Evolutionary conservation across 2,888 invertebrate species (phyloP).

Genomic region (Chesias legatella): DNA sequence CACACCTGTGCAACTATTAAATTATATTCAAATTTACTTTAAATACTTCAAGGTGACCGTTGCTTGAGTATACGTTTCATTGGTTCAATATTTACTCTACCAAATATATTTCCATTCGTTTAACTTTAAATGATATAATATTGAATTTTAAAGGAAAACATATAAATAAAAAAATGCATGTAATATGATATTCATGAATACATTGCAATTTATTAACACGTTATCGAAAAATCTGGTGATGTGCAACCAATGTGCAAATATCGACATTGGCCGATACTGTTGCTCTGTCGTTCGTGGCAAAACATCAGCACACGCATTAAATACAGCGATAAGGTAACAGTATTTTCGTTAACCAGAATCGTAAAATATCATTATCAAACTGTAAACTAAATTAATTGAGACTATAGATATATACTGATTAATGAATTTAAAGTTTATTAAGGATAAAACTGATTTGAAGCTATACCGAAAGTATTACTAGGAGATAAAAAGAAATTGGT

Average conservation of each 20-base stretch:
- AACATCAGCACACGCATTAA: conserved; percentile 22
- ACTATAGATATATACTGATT: too few species aligned
- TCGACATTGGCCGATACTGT: conserved; percentile 41
- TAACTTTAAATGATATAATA: too few species aligned
- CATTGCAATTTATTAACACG: conserved; percentile 3
- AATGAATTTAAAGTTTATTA: too few species aligned
- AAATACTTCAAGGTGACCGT: background rate
- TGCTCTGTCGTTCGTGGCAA: conserved; percentile 33
- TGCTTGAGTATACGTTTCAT: background rate
- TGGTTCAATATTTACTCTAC: too few species aligned
- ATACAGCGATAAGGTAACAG: conserved; percentile 8
- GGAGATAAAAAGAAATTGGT: too few species aligned
- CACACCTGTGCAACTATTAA: conserved; percentile 27
- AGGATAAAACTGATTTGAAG: too few species aligned
- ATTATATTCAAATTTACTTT: conserved; percentile 3
- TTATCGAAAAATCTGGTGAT: conserved; percentile 24
- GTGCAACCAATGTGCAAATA: conserved; percentile 28
- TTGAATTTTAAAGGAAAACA: background rate
- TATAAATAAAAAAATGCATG: conserved; percentile 13
- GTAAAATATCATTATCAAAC: too few species aligned
- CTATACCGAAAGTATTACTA: too few species aligned
- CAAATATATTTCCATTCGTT: too few species aligned
- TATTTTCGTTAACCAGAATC: background rate
- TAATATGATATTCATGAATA: conserved; percentile 7
- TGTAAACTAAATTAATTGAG: too few species aligned